A percentile compares a stretch with the other conserved stretches of the same genome.
phyloP scores from a whole-genome alignment of 2,888 invertebrate genomes.

The Patella depressa region DNA sequence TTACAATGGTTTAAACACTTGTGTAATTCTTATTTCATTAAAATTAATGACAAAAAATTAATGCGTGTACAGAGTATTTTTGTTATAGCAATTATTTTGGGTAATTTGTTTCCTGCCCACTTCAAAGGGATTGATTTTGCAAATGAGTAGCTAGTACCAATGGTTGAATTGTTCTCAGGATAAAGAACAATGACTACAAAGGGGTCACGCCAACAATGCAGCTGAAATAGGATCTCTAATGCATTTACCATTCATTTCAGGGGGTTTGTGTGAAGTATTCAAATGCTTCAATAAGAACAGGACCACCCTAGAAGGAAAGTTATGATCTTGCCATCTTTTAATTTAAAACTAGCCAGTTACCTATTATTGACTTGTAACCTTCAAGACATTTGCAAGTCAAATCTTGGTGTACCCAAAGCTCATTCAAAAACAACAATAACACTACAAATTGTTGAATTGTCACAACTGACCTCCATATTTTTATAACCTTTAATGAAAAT shows the following conservation, averaged over 20 bases:
- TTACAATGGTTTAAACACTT: neutral
- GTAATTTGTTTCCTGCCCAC: neutral
- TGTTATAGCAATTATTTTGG: neutral
- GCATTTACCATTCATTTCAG: slow-evolving; percentile 1
- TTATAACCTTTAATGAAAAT: too few species aligned
- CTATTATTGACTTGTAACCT: neutral
- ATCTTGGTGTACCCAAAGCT: too few species aligned
- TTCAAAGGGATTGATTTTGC: neutral
- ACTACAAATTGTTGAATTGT: too few species aligned
- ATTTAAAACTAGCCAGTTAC: too few species aligned
- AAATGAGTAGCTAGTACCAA: neutral
- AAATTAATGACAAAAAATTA: slow-evolving; percentile 1
- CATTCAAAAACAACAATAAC: too few species aligned
- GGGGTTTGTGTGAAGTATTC: neutral
- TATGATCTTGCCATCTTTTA: too few species aligned
- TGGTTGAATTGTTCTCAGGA: neutral
- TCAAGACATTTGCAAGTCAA: neutral
- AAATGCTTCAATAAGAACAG: neutral
- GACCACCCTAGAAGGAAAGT: neutral
- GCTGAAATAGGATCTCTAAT: neutral
- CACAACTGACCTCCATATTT: too few species aligned
- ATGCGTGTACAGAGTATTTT: neutral
- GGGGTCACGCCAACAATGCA: neutral
- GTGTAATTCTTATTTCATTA: neutral
- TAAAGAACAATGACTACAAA: neutral